These are phyloP conservation scores for Fragum whitleyi DNA, from an alignment of 2,888 invertebrate genomes.

Conservation along the genomic window DNA sequence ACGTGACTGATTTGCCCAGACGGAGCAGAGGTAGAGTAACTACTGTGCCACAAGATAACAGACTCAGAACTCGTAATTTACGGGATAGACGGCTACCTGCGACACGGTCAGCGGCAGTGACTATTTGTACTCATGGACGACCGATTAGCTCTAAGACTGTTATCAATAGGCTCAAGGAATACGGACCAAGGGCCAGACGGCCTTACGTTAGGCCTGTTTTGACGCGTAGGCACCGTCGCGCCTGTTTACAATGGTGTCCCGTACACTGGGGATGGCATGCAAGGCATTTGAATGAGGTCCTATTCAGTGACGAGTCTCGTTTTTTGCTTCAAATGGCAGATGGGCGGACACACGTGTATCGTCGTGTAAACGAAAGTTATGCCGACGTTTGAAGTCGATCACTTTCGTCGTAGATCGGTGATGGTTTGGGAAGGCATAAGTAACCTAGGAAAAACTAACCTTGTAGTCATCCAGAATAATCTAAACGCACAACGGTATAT, in stretches of 20 bases:
- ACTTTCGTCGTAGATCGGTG: too few species aligned
- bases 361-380: too few species aligned
- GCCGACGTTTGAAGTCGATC: constrained; percentile 15
- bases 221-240: constrained; percentile 6
- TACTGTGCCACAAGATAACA: too few species aligned
- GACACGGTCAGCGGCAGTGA: constrained; percentile 14
- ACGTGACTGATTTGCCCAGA: constrained; percentile 7
- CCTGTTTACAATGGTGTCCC: too few species aligned
- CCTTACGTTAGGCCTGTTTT: constrained; percentile 23
- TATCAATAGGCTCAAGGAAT: constrained; percentile 24
- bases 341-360: constrained; percentile 8
- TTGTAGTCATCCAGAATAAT: too few species aligned
- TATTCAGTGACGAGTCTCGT: too few species aligned
- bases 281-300: too few species aligned
- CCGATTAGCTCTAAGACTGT: constrained; percentile 23
- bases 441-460: too few species aligned
- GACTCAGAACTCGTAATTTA: constrained; percentile 1
- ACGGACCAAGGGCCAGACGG: constrained; percentile 18
- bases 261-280: neutral
- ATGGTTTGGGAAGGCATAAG: too few species aligned
- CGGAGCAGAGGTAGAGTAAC: too few species aligned
- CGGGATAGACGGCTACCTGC: constrained; percentile 17
- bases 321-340: constrained; percentile 23
- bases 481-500: too few species aligned
- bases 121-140: constrained; percentile 30